phyloP scores from a whole-genome alignment of 2,888 invertebrate genomes.

The Ypsolopha sequella region DNA sequence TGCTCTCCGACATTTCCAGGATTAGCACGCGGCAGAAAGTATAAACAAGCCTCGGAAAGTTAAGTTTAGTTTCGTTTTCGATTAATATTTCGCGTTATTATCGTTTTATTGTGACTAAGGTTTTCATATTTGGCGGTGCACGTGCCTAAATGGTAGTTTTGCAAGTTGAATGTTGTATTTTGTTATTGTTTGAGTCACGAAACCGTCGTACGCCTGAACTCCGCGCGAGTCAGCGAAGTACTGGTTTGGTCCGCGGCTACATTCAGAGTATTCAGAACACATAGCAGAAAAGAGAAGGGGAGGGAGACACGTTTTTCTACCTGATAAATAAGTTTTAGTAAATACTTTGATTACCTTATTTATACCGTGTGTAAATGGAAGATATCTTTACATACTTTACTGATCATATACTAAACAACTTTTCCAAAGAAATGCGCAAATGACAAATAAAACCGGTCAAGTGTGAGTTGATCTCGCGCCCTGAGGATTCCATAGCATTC shows the following conservation, averaged over 20 bases:
- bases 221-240: slow-evolving; percentile 7
- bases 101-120: neutral
- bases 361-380: no score
- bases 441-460: no score
- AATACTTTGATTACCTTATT: no score
- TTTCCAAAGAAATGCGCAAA: no score
- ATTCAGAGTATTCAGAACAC: neutral
- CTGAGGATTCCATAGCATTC: no score
- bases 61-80: slow-evolving; percentile 16
- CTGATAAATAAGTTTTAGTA: neutral
- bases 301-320: neutral
- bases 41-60: slow-evolving; percentile 47
- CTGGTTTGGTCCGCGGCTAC: slow-evolving; percentile 1
- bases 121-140: slow-evolving; percentile 5
- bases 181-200: slow-evolving; percentile 57
- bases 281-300: neutral
- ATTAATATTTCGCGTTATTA: neutral
- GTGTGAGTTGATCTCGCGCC: no score
- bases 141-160: slow-evolving; percentile 46
- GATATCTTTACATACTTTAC: no score
- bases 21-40: slow-evolving; percentile 30
- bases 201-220: slow-evolving; percentile 11
- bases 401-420: no score
- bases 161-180: slow-evolving; percentile 34
- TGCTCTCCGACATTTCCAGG: slow-evolving; percentile 44